These are phyloP conservation scores for Drosophila paulistorum DNA, from an alignment of 1,140 invertebrate genomes.

Conservation along the genomic window DNA sequence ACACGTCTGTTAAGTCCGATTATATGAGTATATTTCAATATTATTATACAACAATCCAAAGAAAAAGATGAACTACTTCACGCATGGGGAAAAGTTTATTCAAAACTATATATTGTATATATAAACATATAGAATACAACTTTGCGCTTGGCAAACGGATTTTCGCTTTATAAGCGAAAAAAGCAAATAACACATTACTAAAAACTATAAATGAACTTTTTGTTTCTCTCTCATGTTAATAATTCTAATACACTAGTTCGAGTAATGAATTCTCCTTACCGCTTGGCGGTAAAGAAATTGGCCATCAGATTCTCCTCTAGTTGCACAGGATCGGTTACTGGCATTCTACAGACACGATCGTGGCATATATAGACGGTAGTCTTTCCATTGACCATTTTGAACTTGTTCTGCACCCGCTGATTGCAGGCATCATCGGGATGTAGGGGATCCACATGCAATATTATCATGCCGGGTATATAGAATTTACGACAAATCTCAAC, in stretches of 20 bases:
- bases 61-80: not conserved
- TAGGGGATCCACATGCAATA: constrained; percentile 86
- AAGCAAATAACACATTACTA: constrained; percentile 42
- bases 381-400: constrained; percentile 84
- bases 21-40: too few relatives aligned
- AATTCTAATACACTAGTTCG: constrained; percentile 43
- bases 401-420: constrained; percentile 70
- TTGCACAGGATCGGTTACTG: constrained; percentile 88
- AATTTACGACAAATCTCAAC: constrained; percentile 87
- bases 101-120: constrained; percentile 32
- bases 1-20: too few relatives aligned
- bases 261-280: constrained; percentile 42
- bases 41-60: too few relatives aligned
- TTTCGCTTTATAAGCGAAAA: constrained; percentile 60
- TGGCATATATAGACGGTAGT: constrained; percentile 93
- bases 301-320: constrained; percentile 86
- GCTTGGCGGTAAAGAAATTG: constrained; percentile 70
- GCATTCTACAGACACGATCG: constrained; percentile 90
- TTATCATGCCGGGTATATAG: constrained; percentile 88
- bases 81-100: constrained; percentile 18
- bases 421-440: constrained; percentile 83
- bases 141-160: constrained; percentile 62
- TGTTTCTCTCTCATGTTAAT: not conserved
- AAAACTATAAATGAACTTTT: constrained; percentile 30
- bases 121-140: constrained; percentile 19